Conservation (phyloP, 2,888 invertebrate species). For the Trissoscelio sp. region DNA sequence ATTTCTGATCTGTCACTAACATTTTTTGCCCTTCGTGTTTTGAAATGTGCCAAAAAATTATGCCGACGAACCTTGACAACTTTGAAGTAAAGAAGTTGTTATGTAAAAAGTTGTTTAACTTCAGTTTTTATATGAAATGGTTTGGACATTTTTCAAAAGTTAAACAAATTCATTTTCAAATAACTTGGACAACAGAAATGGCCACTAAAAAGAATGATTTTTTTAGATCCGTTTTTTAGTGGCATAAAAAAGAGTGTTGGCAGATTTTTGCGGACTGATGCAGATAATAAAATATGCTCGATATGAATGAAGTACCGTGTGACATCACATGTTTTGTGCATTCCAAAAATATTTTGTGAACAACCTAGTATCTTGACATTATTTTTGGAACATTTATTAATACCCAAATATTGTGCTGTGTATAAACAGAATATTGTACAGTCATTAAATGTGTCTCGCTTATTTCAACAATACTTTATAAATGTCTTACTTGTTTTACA, state of each 20-base stretch:
- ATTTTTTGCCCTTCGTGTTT: not conserved
- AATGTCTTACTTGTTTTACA: conserved; percentile 26
- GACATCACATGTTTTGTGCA: conserved; percentile 61
- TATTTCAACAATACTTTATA: conserved; percentile 46
- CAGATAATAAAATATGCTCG: conserved; percentile 27
- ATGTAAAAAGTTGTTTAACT: not conserved
- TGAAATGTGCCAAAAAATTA: not conserved
- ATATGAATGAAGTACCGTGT: conserved; percentile 56
- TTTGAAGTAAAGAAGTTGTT: not conserved
- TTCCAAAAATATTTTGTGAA: conserved; percentile 65
- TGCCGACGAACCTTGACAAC: conserved; percentile 3
- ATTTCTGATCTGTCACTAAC: not conserved
- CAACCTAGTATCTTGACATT: conserved; percentile 55
- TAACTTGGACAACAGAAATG: not conserved
- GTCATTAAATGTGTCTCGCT: conserved; percentile 53
- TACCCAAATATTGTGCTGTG: conserved; percentile 59
- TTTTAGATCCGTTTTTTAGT: not conserved
- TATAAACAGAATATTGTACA: conserved; percentile 63
- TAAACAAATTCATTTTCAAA: not conserved
- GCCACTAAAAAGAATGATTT: not conserved
- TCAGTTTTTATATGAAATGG: not conserved
- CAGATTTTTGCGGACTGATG: conserved; percentile 4
- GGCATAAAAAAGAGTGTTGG: not conserved
- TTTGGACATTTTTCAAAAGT: conserved; percentile 17
- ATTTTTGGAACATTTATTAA: conserved; percentile 65